Base-by-base conservation (phyloP, 2,113 vertebrate species). In the Andinoacara biseriatus region DNA sequence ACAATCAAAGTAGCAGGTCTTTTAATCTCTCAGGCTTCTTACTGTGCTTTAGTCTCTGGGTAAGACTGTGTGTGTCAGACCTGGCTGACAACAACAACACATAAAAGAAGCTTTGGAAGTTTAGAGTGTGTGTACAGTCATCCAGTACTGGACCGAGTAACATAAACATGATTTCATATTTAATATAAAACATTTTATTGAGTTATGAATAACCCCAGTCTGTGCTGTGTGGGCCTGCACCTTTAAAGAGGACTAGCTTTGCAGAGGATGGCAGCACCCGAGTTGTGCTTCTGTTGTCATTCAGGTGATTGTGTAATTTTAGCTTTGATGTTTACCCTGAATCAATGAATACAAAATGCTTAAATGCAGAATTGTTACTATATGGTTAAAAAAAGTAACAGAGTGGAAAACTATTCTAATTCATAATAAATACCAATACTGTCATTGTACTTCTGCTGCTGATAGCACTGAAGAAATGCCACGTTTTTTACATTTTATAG, bases 51-150 rank as follows among this genome's bases (percentile, higher is more conserved):
- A 24, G 26, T 80, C 76, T 87, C 33, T 49, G 40, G 56, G 59
- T 72, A 56, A 76, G 24, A 83, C 31, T 61, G 43, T 72, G 20
- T 29, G 58, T 82, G 74, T 78, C 78, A 81, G 24, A 82, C 31
- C 26, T 49, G 74, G 57, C 59, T 79, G 2, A 78, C 69, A 59
- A 40, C 31, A 78, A 24, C 35, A 38, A 3, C 54, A 35, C 76
- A 67, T 22, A 78, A 46, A 76, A 79, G 46, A 49, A 31, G 33
- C 60, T 57, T 56, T 75, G 15, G 43, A 74, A 69, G 69, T 29
- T 14, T 72, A 8, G 9, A 4, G 52, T 56, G 18, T 82, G 31
- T 80, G 40, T 31, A 35, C 40, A 74, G 26, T 24, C 58, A 78
- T 63, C 49, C 60, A n/a, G 0, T 35, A 8, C 52, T 54, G 58